A percentile compares a stretch with the other conserved stretches of the same genome.
Evolutionary conservation across 2,113 vertebrate species (phyloP).

Genomic region (Sander vitreus): DNA sequence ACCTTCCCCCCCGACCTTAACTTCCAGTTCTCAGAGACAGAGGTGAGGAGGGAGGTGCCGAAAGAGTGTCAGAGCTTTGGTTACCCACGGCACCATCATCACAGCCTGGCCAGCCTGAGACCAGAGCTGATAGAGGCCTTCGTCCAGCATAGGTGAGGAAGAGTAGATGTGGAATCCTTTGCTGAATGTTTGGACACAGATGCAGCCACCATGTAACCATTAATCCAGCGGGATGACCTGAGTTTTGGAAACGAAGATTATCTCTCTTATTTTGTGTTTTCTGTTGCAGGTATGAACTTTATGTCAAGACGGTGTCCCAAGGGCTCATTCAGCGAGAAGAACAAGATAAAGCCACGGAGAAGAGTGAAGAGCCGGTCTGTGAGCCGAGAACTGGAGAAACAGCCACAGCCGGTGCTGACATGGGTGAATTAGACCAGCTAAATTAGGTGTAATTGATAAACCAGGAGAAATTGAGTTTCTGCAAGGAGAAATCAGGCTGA

Average conservation of each 20-base stretch:
- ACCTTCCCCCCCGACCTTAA: conserved; percentile 97
- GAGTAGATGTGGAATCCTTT: neutral
- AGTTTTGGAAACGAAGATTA: neutral
- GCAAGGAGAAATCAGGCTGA: neutral
- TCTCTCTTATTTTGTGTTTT: neutral
- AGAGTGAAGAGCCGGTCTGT: conserved; percentile 24
- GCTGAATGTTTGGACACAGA: neutral
- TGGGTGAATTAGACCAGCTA: conserved; percentile 30
- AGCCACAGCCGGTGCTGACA: conserved; percentile 3
- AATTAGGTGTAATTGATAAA: conserved; percentile 1
- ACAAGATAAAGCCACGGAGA: conserved; percentile 4
- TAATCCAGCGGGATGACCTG: neutral
- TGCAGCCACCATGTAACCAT: neutral
- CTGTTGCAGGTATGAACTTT: conserved; percentile 57
- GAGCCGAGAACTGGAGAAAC: conserved; percentile 5
- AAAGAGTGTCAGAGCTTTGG: conserved; percentile 88
- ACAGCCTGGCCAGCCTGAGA: conserved; percentile 92
- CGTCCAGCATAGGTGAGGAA: conserved; percentile 89
- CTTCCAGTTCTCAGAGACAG: conserved; percentile 87
- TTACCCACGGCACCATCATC: conserved; percentile 89
- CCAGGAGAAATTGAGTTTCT: neutral
- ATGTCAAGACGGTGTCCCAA: conserved; percentile 85
- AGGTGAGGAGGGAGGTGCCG: conserved; percentile 85
- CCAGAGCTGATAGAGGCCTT: conserved; percentile 94
- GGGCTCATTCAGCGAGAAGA: conserved; percentile 89